Base-by-base conservation (phyloP, 2,113 vertebrate genomes). In the Vicugna pacos region DNA sequence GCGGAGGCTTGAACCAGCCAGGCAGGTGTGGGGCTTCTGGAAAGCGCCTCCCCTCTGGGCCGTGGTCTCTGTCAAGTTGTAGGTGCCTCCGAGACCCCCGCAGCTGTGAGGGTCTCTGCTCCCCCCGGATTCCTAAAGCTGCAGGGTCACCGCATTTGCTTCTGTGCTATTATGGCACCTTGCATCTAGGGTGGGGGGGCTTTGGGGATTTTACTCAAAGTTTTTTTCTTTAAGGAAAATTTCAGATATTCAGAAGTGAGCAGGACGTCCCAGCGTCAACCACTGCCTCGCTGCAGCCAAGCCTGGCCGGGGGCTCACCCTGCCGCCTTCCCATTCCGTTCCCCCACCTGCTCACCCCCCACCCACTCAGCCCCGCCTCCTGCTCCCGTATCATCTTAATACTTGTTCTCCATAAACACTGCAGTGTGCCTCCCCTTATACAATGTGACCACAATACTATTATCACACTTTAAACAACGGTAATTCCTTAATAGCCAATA, bases 261-360 rank as follows among this genome's bases (percentile, higher is more conserved):
- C 19, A 22, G 58, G 62, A 5, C 20, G 2, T 50, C 32, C 19
- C 50, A 16, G 22, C 8, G 0, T 35, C 32, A 3, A 6, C 9
- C 6, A 0, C 2, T 0, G 22, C 30, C 38, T 0, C 2, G 5
- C 38, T 9, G 30, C 14, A 4, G 28, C 46, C 46, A 13, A n/a
- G 8, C 35, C 50, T 15, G n/a, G 81, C n/a, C 54, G 10, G 3
- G 35, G 0, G 30, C 58, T 46, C 3, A 9, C 60, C 15, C 11
- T 2, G 17, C 38, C 38, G 38, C 38, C 38, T 42, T 42, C 38
- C 38, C 38, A 42, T 42, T 42, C 38, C 38, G 38, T 42, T 42
- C 38, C 19, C 6, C 69, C 26, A 4, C 10, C 42, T 2, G 32
- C 84, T 89, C 30, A 4, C 14, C 17, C 32, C 32, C 11, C 35